phyloP scores from a whole-genome alignment of 2,797 vertebrate genomes.

The Champsocephalus esox region DNA sequence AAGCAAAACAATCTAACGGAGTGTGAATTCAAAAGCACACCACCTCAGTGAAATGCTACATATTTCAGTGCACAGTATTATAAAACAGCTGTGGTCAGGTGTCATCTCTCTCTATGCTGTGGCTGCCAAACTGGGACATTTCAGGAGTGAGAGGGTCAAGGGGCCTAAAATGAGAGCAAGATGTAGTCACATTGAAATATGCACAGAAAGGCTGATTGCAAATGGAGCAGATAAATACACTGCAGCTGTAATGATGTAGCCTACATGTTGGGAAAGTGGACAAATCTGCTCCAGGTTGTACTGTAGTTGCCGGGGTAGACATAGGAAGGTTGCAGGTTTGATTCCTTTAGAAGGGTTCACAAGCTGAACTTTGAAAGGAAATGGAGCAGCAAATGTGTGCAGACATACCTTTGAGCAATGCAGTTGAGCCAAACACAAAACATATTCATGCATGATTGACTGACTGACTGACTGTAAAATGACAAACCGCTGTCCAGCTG shows the following conservation, averaged over 20 bases:
- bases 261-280: background rate
- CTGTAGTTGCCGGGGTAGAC: background rate
- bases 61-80: slow-evolving; percentile 32
- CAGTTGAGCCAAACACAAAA: background rate
- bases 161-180: slow-evolving; percentile 40
- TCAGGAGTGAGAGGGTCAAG: slow-evolving; percentile 42
- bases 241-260: slow-evolving; percentile 24
- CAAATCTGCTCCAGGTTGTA: slow-evolving; percentile 1
- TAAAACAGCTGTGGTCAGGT: slow-evolving; percentile 53
- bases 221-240: background rate
- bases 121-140: slow-evolving; percentile 51
- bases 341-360: background rate
- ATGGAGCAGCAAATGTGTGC: background rate
- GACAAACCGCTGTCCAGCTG: slow-evolving; percentile 47
- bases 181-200: slow-evolving; percentile 2
- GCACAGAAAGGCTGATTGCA: slow-evolving; percentile 17
- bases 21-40: slow-evolving; percentile 34
- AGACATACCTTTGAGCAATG: slow-evolving; percentile 30
- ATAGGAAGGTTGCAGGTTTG: slow-evolving; percentile 8
- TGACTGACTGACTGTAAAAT: slow-evolving; percentile 26
- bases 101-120: slow-evolving; percentile 21
- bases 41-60: slow-evolving; percentile 35
- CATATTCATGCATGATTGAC: slow-evolving; percentile 25
- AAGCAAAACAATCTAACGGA: background rate
- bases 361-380: background rate